Conservation (phyloP, 2,797 vertebrate genomes). For the Chaenodraco wilsoni region DNA sequence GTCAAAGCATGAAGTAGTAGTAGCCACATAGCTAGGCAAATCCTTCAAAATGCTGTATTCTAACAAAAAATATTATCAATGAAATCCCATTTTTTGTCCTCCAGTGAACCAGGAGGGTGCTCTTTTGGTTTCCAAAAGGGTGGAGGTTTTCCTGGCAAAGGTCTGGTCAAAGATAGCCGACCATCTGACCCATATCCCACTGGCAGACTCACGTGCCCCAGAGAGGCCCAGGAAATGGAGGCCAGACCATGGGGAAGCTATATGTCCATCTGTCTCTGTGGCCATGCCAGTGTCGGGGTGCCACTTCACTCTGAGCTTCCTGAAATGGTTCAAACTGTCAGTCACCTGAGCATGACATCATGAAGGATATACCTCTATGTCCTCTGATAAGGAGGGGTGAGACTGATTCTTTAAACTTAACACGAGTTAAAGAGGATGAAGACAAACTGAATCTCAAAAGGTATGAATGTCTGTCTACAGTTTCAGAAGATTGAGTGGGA, state of each 20-base stretch:
- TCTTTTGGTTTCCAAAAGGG: slow-evolving; percentile 63
- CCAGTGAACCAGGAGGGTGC: slow-evolving; percentile 46
- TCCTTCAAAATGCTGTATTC: background rate
- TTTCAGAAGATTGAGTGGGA: slow-evolving; percentile 70
- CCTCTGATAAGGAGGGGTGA: background rate
- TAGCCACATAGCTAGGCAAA: background rate
- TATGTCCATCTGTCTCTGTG: slow-evolving; percentile 79
- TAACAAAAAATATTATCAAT: slow-evolving; percentile 46
- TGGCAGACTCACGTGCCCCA: slow-evolving; percentile 77
- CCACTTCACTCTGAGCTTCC: slow-evolving; percentile 60
- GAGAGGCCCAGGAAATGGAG: slow-evolving; percentile 81
- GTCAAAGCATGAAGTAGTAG: background rate
- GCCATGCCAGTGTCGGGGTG: slow-evolving; percentile 61
- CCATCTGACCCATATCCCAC: slow-evolving; percentile 84
- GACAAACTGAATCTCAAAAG: slow-evolving; percentile 13
- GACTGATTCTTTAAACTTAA: background rate
- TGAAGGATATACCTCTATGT: slow-evolving; percentile 13
- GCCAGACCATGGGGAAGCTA: slow-evolving; percentile 75
- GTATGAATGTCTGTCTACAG: slow-evolving; percentile 24
- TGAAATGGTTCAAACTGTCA: slow-evolving; percentile 66
- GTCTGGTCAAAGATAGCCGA: slow-evolving; percentile 72
- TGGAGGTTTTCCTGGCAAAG: slow-evolving; percentile 71
- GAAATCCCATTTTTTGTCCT: slow-evolving; percentile 33
- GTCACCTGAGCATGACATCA: slow-evolving; percentile 58
- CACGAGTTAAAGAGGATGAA: slow-evolving; percentile 7